Percentiles rank a stretch among this genome's conserved stretches.
Conservation (phyloP, 2,888 invertebrate species). For the Adineta ricciae region DNA sequence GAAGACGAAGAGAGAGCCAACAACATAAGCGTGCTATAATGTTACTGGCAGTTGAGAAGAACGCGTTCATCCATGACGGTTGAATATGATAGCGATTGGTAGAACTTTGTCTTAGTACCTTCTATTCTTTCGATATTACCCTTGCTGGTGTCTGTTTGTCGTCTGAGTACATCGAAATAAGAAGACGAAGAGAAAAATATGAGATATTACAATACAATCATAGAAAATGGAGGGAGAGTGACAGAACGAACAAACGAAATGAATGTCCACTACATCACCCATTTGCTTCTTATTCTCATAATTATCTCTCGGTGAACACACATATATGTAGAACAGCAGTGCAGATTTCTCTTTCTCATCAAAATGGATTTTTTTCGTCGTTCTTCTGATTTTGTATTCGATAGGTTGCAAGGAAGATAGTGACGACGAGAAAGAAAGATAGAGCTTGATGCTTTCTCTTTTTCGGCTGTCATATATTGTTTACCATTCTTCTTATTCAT, state of each 20-base stretch:
- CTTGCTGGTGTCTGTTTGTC: background rate
- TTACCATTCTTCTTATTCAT: background rate
- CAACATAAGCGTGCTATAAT: background rate
- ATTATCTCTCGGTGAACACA: conserved; percentile 9
- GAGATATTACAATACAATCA: background rate
- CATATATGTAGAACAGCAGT: background rate
- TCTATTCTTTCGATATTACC: background rate
- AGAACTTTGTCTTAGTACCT: conserved; percentile 1
- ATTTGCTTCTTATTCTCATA: background rate
- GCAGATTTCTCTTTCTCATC: conserved; percentile 13
- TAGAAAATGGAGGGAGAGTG: background rate
- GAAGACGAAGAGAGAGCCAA: background rate
- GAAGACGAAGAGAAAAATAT: background rate
- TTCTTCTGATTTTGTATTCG: background rate
- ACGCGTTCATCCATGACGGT: background rate
- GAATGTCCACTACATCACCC: background rate
- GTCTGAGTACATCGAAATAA: background rate
- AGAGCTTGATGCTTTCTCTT: background rate
- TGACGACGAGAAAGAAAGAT: background rate
- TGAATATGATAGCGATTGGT: background rate
- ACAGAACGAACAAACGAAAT: conserved; percentile 5
- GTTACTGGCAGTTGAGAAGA: conserved; percentile 1
- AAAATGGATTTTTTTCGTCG: conserved; percentile 2
- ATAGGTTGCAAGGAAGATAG: background rate
- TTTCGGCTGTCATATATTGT: background rate